Percentiles rank a stretch among this genome's conserved stretches.
These are phyloP conservation scores for Physeter macrocephalus DNA, from an alignment of 2,113 vertebrate genomes.

Conservation along the genomic window DNA sequence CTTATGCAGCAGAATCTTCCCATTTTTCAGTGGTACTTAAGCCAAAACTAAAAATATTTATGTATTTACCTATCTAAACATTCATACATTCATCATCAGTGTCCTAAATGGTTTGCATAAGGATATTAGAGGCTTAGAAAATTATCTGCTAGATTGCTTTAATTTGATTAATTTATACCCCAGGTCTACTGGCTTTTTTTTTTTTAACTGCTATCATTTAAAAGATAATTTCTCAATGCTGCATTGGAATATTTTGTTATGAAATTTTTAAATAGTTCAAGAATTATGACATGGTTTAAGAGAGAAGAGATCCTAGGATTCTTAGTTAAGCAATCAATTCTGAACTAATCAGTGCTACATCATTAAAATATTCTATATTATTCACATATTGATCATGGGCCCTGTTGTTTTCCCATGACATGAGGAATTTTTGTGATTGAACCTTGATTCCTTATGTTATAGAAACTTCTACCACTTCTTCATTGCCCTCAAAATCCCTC, in stretches of 20 bases:
- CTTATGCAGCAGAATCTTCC: not conserved
- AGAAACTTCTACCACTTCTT: constrained; percentile 14
- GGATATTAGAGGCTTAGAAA: not conserved
- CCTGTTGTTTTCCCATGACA: not conserved
- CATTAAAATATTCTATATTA: not conserved
- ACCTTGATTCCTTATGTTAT: constrained; percentile 27
- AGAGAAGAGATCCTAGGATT: not conserved
- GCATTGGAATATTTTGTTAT: constrained; percentile 7
- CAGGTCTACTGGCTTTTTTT: not conserved
- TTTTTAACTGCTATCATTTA: constrained; percentile 26
- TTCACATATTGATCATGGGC: not conserved
- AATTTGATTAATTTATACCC: not conserved
- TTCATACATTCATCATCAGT: not conserved
- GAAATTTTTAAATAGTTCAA: constrained; percentile 32
- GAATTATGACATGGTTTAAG: not conserved
- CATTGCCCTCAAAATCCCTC: not conserved
- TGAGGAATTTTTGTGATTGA: not conserved
- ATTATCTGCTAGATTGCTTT: not conserved
- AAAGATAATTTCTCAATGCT: constrained; percentile 7
- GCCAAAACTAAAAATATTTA: constrained; percentile 13
- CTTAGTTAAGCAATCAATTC: not conserved
- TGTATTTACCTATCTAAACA: not conserved
- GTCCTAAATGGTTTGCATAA: not conserved
- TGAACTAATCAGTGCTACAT: not conserved
- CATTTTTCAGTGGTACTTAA: not conserved